Percentiles rank a stretch among this genome's conserved stretches.
Evolutionary conservation across 1,140 invertebrate species (phyloP).

Genomic region (Zaprionus taronus): DNA sequence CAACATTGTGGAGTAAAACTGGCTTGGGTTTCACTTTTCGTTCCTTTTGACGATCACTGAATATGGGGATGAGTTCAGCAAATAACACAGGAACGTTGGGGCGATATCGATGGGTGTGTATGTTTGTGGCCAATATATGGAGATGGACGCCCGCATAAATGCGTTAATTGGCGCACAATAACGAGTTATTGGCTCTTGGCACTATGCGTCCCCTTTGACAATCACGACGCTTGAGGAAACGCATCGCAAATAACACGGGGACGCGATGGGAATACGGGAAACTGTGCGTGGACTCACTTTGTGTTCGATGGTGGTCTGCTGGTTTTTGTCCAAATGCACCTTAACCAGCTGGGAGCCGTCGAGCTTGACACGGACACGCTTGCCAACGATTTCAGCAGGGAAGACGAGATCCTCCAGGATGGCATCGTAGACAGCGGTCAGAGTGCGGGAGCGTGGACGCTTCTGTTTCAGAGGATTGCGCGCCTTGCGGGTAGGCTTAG

Average conservation of each 20-base stretch:
- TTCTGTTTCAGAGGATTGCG: slow-evolving; percentile 98
- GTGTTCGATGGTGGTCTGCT: slow-evolving; percentile 99
- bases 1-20: slow-evolving; percentile 48
- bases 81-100: slow-evolving; percentile 65
- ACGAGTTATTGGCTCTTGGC: slow-evolving; percentile 75
- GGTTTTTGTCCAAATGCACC: slow-evolving; percentile 99
- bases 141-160: slow-evolving; percentile 63
- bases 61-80: slow-evolving; percentile 27
- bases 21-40: slow-evolving; percentile 43
- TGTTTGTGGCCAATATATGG: slow-evolving; percentile 77
- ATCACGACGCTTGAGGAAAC: slow-evolving; percentile 55
- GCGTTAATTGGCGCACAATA: slow-evolving; percentile 64
- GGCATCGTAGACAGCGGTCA: slow-evolving; percentile 98
- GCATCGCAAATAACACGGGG: slow-evolving; percentile 76
- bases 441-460: slow-evolving; percentile 95
- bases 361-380: slow-evolving; percentile 97
- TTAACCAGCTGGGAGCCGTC: slow-evolving; percentile 98
- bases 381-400: slow-evolving; percentile 99
- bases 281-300: slow-evolving; percentile 89
- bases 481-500: slow-evolving; percentile 98
- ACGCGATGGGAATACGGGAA: slow-evolving; percentile 35
- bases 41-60: slow-evolving; percentile 76
- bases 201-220: slow-evolving; percentile 73
- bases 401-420: slow-evolving; percentile 99
- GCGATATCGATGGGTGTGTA: neutral